Evolutionary conservation across 1,140 invertebrate species (phyloP), one percentile per base, ranked within the genome.

Genomic region (Drosophila persimilis): DNA sequence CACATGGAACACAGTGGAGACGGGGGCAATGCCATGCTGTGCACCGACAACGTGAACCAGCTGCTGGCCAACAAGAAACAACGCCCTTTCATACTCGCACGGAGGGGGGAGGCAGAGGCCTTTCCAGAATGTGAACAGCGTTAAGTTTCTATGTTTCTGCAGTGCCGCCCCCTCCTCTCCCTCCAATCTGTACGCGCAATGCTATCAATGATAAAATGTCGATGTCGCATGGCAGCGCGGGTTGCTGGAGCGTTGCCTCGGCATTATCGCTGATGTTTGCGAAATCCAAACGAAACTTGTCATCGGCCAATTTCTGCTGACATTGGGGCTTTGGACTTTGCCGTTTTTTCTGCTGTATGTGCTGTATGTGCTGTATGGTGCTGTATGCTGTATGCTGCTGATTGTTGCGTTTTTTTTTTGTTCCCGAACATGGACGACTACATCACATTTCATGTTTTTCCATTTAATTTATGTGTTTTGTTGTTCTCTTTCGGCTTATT

Each of bases 401-500:
- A 31, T 31, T 31, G 31, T 31, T 31, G 31, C 31, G 31, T 50
- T 67, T 26, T 17, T 17, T 53, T 61, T 26, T 29, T 47, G 64
- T 70, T 52, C 64, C 71, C 35, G 35, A 39, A 39, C 35, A 39
- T 39, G 35, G 51, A 65, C 67, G 53, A 67, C 29, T 52, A 76
- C 83, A 88, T 88, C 83, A 52, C 61, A 83, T 88, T 88, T 79
- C 83, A 89, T 88, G 83, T 88, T 83, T 39, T 88, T 88, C 83
- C 83, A 79, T 83, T 78, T 83, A 88, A 88, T 88, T 88, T 73
- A 66, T 62, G 41, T 66, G 48, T 70, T 47, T 67, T 46, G 39
- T 57, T 77, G 67, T 56, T 50, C 58, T 46, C 39, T 57, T 77
- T 56, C 70, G 26, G 54, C 61, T 81, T 65, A 22, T 46, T 88